Base-by-base conservation (phyloP, 2,888 invertebrate species). In the Belgica antarctica region DNA sequence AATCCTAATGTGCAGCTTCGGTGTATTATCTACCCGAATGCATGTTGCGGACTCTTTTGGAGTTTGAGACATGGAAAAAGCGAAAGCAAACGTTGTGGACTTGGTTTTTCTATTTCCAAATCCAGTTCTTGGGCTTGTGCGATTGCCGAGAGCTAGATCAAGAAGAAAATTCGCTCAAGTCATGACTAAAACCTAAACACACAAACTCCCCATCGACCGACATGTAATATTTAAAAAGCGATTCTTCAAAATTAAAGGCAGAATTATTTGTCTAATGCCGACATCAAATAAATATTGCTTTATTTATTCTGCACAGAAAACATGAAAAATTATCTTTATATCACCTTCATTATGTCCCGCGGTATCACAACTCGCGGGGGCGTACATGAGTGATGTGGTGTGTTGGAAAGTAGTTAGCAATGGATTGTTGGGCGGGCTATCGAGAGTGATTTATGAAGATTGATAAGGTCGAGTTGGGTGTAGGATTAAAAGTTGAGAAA, bases 241-340 rank as follows among this genome's bases (percentile, higher is more conserved):
- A 62, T 62, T 62, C 62, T 62, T 62, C 62, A 62, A 62, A 62
- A 34, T 62, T 34, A 62, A 34, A 62, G 31, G 62, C 62, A 31
- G 34, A 31, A 62, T 62, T 62, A 62, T 62, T 62, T 62, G 62
- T 62, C 62, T 62, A 62, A 34, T 62, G 62, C 62, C 62, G 62
- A 62, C 62, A 28, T 34, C 34, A 34, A 62, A 62, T 31, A 62
- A 62, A 62, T 62, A 28, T 41, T 41, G 4, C 41, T 41, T 12
- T 41, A 12, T 41, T 41, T 41, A n/a, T n/a, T n/a, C 34, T 12
- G 34, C 52, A 22, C 41, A 2, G n/a, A 41, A 52, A 52, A 52
- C 52, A 52, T n/a, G 52, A 52, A n/a, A 52, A 52, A 52, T 52
- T 52, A 52, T 52, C 41, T 41, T 41, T n/a, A 4, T 4, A 41